phyloP scores from a whole-genome alignment of 2,797 vertebrate genomes.

The Esox masquinongy region DNA sequence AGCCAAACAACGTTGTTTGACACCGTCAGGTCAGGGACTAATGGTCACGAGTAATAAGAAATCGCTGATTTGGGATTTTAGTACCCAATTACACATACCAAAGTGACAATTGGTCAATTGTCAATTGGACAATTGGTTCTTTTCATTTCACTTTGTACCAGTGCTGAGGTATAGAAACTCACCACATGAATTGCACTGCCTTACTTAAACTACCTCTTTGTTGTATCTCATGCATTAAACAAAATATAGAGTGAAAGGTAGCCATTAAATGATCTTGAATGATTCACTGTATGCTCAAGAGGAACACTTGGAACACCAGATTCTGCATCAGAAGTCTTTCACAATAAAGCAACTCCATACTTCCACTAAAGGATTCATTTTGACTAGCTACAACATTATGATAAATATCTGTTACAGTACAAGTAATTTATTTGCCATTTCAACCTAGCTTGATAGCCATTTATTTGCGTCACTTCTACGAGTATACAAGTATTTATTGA shows the following conservation, averaged over 20 bases:
- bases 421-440: neutral
- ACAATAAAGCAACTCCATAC: neutral
- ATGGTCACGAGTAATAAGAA: neutral
- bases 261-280: neutral
- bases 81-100: neutral
- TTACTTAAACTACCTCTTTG: conserved; percentile 52
- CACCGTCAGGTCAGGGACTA: neutral
- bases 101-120: neutral
- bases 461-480: neutral
- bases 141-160: neutral
- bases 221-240: conserved; percentile 29
- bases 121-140: no score
- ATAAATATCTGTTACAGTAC: neutral
- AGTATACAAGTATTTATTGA: neutral
- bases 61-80: neutral
- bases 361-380: neutral
- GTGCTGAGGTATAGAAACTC: neutral
- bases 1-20: neutral
- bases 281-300: neutral
- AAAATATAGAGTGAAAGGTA: neutral
- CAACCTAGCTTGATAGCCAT: neutral
- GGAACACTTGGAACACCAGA: neutral
- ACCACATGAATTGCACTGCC: conserved; percentile 41
- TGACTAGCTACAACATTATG: neutral
- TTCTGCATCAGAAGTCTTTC: neutral